Conservation (phyloP, 1,140 invertebrate genomes). For the Limonius californicus region DNA sequence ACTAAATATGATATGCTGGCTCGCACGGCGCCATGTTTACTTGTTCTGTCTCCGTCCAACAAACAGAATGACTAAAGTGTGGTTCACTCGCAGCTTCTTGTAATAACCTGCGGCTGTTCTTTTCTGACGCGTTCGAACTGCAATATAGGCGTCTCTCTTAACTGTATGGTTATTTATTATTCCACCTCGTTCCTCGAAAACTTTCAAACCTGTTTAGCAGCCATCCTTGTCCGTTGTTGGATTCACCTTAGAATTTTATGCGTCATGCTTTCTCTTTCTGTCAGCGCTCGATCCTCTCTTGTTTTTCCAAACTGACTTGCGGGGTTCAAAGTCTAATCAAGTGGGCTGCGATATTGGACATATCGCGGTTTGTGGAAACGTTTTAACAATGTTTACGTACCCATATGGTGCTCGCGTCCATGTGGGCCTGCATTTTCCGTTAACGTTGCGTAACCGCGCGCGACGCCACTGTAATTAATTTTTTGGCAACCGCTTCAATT, state of each 20-base stretch:
- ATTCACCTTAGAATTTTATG: conserved; percentile 37
- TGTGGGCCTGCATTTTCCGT: background rate
- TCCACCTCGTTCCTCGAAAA: conserved; percentile 36
- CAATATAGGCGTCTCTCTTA: conserved; percentile 25
- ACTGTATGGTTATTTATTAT: conserved; percentile 16
- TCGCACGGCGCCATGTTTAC: conserved; percentile 46
- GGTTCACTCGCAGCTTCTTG: conserved; percentile 26
- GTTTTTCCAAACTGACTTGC: conserved; percentile 13
- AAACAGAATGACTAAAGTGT: conserved; percentile 33
- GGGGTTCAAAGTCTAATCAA: conserved; percentile 34
- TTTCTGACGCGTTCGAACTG: conserved; percentile 16
- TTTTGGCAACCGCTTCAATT: no score
- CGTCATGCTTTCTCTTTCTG: conserved; percentile 37
- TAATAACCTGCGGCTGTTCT: conserved; percentile 22
- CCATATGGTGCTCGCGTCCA: background rate
- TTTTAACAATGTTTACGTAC: conserved; percentile 7
- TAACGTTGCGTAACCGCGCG: background rate
- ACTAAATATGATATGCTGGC: conserved; percentile 46
- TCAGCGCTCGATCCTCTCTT: conserved; percentile 21
- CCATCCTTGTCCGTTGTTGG: conserved; percentile 38
- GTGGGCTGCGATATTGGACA: background rate
- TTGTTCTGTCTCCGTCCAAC: conserved; percentile 36
- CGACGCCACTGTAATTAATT: background rate
- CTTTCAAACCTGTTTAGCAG: conserved; percentile 43
- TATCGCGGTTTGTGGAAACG: conserved; percentile 1